These are phyloP conservation scores for Macheiramphus alcinus DNA, from an alignment of 2,113 vertebrate genomes.

Conservation along the genomic window DNA sequence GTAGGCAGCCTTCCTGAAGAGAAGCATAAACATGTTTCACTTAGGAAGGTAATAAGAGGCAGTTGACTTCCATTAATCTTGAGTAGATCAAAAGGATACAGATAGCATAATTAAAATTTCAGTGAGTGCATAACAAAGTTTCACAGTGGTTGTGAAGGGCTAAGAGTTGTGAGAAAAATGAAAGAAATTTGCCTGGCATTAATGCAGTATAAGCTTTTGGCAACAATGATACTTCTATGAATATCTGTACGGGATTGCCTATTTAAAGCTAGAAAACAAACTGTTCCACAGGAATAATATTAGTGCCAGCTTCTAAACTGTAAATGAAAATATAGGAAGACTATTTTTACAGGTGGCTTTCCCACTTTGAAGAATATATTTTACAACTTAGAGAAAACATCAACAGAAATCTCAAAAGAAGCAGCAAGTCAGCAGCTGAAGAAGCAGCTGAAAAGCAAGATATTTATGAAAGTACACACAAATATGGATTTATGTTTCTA, in stretches of 20 bases:
- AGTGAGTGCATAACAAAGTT: neutral
- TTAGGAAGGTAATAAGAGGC: constrained; percentile 43
- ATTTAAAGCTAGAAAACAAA: constrained; percentile 12
- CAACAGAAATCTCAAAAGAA: neutral
- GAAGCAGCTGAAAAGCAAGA: neutral
- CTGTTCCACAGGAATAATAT: neutral
- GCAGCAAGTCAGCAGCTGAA: neutral
- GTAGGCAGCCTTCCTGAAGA: neutral
- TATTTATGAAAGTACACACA: neutral
- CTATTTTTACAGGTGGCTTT: neutral
- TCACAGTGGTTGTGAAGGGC: neutral
- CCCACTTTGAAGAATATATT: neutral
- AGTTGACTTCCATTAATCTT: constrained; percentile 37
- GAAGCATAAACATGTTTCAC: constrained; percentile 2
- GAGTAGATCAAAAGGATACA: constrained; percentile 21
- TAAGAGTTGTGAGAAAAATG: neutral
- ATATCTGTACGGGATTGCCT: neutral
- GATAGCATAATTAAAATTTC: constrained; percentile 41
- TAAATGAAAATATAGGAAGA: neutral
- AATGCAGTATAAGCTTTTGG: neutral
- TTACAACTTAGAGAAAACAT: neutral
- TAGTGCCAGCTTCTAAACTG: neutral
- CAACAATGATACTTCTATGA: neutral
- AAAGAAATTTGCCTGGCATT: neutral
- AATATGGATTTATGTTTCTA: neutral